Percentiles rank a stretch among this genome's conserved stretches.
These are phyloP conservation scores for Drosophila pseudotakahashii DNA, from an alignment of 2,888 invertebrate species.

Conservation along the genomic window DNA sequence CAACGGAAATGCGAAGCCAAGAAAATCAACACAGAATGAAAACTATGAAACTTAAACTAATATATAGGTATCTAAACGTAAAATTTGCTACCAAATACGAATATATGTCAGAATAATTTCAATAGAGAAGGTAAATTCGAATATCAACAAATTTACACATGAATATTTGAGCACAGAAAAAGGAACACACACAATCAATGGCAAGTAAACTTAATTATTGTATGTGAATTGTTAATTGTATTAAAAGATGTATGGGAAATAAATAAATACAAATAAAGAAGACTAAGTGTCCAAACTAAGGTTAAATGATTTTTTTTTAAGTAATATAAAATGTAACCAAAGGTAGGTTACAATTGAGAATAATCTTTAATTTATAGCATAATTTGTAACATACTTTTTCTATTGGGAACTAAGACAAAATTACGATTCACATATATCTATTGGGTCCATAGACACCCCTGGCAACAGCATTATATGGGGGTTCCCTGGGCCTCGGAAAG, in stretches of 20 bases:
- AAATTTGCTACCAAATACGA: conserved; percentile 35
- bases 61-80: conserved; percentile 23
- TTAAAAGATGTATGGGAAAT: conserved; percentile 67
- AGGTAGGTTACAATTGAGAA: too few species aligned
- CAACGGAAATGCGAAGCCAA: conserved; percentile 16
- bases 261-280: conserved; percentile 45
- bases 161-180: conserved; percentile 58
- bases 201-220: conserved; percentile 73
- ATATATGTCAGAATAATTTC: conserved; percentile 30
- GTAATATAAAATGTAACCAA: too few species aligned
- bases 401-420: too few species aligned
- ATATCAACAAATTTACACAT: conserved; percentile 51
- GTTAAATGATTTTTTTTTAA: neutral
- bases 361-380: too few species aligned
- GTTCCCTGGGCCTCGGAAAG: neutral
- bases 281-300: neutral
- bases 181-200: conserved; percentile 68
- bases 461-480: neutral
- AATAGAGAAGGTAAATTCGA: conserved; percentile 16
- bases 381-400: too few species aligned
- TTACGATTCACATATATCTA: neutral
- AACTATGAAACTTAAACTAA: conserved; percentile 37
- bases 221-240: conserved; percentile 78
- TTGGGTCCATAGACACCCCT: neutral
- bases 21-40: conserved; percentile 14